Evolutionary conservation across 1,140 invertebrate genomes (phyloP).

Genomic region (Helicoverpa zea): DNA sequence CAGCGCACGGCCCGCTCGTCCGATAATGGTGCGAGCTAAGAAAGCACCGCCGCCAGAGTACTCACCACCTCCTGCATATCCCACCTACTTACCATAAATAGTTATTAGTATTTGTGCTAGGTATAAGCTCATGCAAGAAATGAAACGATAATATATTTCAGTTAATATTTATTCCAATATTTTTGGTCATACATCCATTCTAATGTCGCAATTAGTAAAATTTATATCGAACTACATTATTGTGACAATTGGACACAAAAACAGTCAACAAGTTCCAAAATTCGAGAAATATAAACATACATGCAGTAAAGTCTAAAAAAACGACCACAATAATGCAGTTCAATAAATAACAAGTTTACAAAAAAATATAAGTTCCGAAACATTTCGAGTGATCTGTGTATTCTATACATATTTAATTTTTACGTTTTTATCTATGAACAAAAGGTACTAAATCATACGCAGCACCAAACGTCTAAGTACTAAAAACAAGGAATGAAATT

Average conservation of each 20-base stretch:
- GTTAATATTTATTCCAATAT: conserved; percentile 50
- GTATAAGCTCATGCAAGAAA: not conserved
- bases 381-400: conserved; percentile 34
- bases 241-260: conserved; percentile 68
- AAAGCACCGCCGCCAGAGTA: conserved; percentile 71
- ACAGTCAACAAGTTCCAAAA: conserved; percentile 77
- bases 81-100: conserved; percentile 69
- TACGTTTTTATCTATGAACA: conserved; percentile 49
- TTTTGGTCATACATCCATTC: conserved; percentile 75
- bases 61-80: conserved; percentile 74
- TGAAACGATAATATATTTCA: conserved; percentile 19
- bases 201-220: conserved; percentile 69
- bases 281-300: conserved; percentile 74
- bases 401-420: conserved; percentile 43
- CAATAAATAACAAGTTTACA: conserved; percentile 70
- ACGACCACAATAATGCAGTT: conserved; percentile 77
- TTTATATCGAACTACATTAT: conserved; percentile 77
- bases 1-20: conserved; percentile 42
- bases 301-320: conserved; percentile 65
- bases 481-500: conserved; percentile 70
- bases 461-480: conserved; percentile 62
- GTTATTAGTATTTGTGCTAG: too few relatives aligned
- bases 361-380: conserved; percentile 59
- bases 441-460: conserved; percentile 53
- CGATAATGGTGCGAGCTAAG: conserved; percentile 66